These are phyloP conservation scores for Ypsolopha scabrella DNA, from an alignment of 2,888 invertebrate genomes.

Conservation along the genomic window DNA sequence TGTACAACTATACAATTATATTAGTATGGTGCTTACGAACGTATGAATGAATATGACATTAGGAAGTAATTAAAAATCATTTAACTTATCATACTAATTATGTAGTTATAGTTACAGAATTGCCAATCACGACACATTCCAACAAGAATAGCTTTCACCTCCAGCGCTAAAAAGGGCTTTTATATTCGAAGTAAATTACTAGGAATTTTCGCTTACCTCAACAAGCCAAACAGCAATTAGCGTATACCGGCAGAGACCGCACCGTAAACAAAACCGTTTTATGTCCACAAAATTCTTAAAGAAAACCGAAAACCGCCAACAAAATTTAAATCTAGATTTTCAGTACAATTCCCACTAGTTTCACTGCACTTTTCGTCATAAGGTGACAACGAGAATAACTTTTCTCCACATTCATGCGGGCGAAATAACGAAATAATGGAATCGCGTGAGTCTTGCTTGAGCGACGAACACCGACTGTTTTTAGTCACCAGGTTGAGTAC, in stretches of 20 bases:
- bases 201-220: slow-evolving; percentile 50
- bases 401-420: slow-evolving; percentile 17
- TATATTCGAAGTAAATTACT: not conserved
- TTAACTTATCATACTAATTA: too few relatives aligned
- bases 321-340: slow-evolving; percentile 10
- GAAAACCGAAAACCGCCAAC: not conserved
- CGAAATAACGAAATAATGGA: not conserved
- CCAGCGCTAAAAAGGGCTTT: not conserved
- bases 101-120: too few relatives aligned
- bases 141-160: too few relatives aligned
- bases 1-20: too few relatives aligned
- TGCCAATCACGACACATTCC: too few relatives aligned
- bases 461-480: not conserved
- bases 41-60: too few relatives aligned
- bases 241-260: slow-evolving; percentile 32
- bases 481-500: not conserved
- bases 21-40: too few relatives aligned
- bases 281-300: not conserved
- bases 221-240: slow-evolving; percentile 44
- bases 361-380: slow-evolving; percentile 59
- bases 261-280: slow-evolving; percentile 34
- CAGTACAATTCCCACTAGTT: slow-evolving; percentile 27
- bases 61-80: too few relatives aligned
- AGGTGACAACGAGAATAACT: slow-evolving; percentile 52
- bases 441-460: not conserved